Base-by-base conservation (phyloP, 2,888 invertebrate species). In the Caenorhabditis sp. region DNA sequence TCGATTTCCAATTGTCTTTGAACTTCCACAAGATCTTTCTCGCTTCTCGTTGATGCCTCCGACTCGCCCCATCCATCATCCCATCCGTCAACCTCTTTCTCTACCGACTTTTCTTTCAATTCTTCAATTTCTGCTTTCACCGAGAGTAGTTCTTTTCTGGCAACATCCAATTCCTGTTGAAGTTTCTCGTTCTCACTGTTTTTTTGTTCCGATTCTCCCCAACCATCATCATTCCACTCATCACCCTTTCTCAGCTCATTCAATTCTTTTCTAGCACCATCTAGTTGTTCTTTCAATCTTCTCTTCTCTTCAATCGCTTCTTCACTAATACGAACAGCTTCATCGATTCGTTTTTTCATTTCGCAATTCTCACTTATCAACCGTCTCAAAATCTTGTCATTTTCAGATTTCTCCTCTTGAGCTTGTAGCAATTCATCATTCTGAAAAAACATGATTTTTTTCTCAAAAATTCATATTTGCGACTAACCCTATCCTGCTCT, bases 31-130 rank as follows among this genome's bases (percentile, higher is more conserved):
- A 60, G 6, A 60, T 59, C 60, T 43, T 50, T 51, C 1, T 59
- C 59, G 14, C 36, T 54, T 24, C 54, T 51, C 4, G 19, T 57
- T 4, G 23, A 24, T 23, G 10, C 21, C 59, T 59, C 57, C 6
- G 59, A 36, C 14, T 68, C 68, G 55, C 62, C 66, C 68, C 65
- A 71, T 17, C 66, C 70, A 55, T 71, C 70, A 49, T 65, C 37
- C 69, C 69, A 70, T 50, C 53, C 62, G 5, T 49, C 27, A n/a
- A 53, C 51, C 5, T 59, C 55, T 54, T 55, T 50, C 17, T 66
- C 50, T 21, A 19, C 14, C 21, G 23, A 1, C 21, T 50, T 12
- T n/a, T 50, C 23, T 14, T 53, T 27, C 21, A 12, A 2, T 24
- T 62, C 27, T 37, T 21, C 21, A 14, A 49, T 53, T 19, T 62